Evolutionary conservation across 1,140 invertebrate genomes (phyloP).

Genomic region (Pogonus chalceus): DNA sequence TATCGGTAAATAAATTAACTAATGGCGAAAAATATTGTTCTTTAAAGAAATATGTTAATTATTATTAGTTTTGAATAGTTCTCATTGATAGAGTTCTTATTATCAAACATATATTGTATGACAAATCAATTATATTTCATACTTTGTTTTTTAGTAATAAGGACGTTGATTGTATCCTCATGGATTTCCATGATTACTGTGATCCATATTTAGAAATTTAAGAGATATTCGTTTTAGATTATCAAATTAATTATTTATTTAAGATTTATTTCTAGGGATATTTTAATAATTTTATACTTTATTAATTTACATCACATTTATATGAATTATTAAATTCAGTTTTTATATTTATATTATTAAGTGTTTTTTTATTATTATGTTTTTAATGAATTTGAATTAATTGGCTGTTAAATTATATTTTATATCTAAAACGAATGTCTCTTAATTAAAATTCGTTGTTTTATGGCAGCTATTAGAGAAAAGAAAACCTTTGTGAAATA

Average conservation of each 20-base stretch:
- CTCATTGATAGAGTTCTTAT: no score
- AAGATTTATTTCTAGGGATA: no score
- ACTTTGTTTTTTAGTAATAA: slow-evolving; percentile 1
- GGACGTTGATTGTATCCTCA: not conserved
- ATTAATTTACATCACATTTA: no score
- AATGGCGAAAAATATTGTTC: slow-evolving; percentile 6
- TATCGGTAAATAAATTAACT: not conserved
- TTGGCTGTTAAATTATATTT: no score
- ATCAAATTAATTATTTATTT: no score
- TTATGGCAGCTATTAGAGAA: not conserved
- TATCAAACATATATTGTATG: not conserved
- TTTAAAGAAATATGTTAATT: slow-evolving; percentile 12
- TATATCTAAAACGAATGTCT: not conserved
- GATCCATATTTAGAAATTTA: not conserved
- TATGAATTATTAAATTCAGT: no score
- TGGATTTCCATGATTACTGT: slow-evolving; percentile 1
- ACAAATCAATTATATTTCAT: not conserved
- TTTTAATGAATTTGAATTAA: no score
- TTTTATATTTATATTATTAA: no score
- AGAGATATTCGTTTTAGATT: not conserved
- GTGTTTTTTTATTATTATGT: no score
- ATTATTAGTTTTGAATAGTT: no score
- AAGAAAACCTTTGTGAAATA: not conserved
- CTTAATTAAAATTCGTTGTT: not conserved
- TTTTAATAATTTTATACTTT: no score